These are phyloP conservation scores for Nyctalus aviator DNA, from an alignment of 2,797 vertebrate species.

Conservation along the genomic window DNA sequence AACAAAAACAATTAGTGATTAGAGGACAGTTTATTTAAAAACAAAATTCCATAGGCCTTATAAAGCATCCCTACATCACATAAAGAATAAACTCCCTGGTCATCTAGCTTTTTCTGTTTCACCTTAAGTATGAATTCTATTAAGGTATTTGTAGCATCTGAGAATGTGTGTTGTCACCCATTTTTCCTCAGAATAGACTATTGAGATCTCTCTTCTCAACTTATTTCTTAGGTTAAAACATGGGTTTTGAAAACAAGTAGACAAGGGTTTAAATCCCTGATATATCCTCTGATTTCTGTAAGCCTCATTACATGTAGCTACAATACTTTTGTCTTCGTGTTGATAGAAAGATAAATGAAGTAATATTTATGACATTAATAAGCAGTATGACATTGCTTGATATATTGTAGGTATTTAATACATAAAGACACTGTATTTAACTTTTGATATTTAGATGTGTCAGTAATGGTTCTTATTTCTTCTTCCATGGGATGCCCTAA, in stretches of 20 bases:
- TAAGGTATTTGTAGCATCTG: not conserved
- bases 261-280: not conserved
- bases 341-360: slow-evolving; percentile 1
- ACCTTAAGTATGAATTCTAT: not conserved
- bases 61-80: not conserved
- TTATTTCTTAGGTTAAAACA: not conserved
- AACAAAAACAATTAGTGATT: too few species aligned
- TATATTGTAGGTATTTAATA: not conserved
- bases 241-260: not conserved
- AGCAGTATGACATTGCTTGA: not conserved
- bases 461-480: not conserved
- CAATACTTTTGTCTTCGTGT: not conserved
- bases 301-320: not conserved
- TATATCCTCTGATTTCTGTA: not conserved
- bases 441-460: not conserved
- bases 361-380: not conserved
- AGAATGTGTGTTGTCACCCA: not conserved
- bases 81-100: not conserved
- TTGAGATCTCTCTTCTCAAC: not conserved
- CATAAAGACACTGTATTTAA: not conserved
- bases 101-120: not conserved
- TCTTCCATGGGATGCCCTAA: not conserved
- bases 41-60: too few species aligned
- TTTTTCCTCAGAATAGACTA: not conserved
- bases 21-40: too few species aligned